Evolutionary conservation across 2,888 invertebrate genomes (phyloP), one percentile per base, ranked within the genome.

Genomic region (Stenodera caucasica): DNA sequence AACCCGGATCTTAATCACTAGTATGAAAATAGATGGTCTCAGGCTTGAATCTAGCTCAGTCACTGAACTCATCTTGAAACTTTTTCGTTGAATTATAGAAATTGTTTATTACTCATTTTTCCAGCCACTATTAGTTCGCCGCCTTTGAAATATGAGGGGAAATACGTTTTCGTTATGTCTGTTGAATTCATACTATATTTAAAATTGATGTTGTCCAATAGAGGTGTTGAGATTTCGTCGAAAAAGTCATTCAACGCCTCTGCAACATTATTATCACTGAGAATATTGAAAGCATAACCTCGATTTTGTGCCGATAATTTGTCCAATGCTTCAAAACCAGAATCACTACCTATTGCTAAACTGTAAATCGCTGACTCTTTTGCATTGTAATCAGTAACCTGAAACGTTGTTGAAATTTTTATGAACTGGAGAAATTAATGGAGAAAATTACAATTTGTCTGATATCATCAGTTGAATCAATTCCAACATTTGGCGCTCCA

Each of bases 281-380:
- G n/a, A n/a, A n/a, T n/a, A n/a, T 76, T 90, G 90, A 45, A 87
- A 77, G 87, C 85, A 77, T 89, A 87, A 4, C 89, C 91, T 30
- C 82, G 82, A 78, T 89, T 90, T 61, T 85, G 84, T 15, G 86
- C 79, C 0, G 90, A 85, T 49, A 91, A 74, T 73, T 85, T 86
- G n/a, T n/a, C n/a, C n/a, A n/a, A n/a, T n/a, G n/a, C n/a, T n/a
- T n/a, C n/a, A n/a, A n/a, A n/a, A n/a, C n/a, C n/a, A n/a, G n/a
- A n/a, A n/a, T n/a, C n/a, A n/a, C n/a, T n/a, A n/a, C n/a, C n/a
- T n/a, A n/a, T n/a, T n/a, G n/a, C n/a, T n/a, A n/a, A n/a, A n/a
- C n/a, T n/a, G n/a, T n/a, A n/a, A n/a, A n/a, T n/a, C n/a, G n/a
- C n/a, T n/a, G n/a, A n/a, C n/a, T n/a, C n/a, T n/a, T n/a, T n/a